Evolutionary conservation across 2,797 vertebrate genomes (phyloP), one percentile per base, ranked within the genome.

Genomic region (Peromyscus eremicus): DNA sequence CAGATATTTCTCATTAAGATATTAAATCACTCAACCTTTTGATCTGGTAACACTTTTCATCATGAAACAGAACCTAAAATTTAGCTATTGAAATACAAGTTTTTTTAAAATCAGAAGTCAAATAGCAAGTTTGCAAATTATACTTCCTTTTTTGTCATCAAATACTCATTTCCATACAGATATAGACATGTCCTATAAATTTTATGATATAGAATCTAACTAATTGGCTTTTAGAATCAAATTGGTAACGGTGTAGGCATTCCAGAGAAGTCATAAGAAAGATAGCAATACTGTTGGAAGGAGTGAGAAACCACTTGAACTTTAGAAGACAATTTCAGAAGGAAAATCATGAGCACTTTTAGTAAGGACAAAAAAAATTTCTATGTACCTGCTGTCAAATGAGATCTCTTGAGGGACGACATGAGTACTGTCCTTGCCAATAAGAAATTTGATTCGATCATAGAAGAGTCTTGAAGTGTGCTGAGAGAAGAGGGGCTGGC

Each of bases 381-480:
- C 94, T 27, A 97, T 95, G 93, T 98, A 99, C 99, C 99, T 99
- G 99, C 98, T 99, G 98, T 99, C 99, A 97, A 99, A 99, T 94
- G 99, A 99, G 98, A 99, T 97, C 82, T 99, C 99, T 98, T 99
- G 99, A 19, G 99, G 99, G 98, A 99, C 99, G 8, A 99, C 99
- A 95, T 99, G 99, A 95, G 99, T 99, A 97, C 99, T 99, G 68
- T 99, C 98, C 97, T 99, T 99, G 98, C 99, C 99, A 90, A 99
- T 99, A 83, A 99, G 99, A 98, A 99, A 99, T 97, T 98, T 99
- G 96, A 99, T 99, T 94, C 99, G 98, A 93, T 99, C 99, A 97
- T 99, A 99, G 97, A 99, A 99, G 98, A 99, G 99, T 96, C 98
- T 98, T 66, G 98, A 99, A 95, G 98, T 99, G 7, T 98, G 98